phyloP scores from a whole-genome alignment of 2,113 vertebrate genomes.

The Sinosuthora webbiana region DNA sequence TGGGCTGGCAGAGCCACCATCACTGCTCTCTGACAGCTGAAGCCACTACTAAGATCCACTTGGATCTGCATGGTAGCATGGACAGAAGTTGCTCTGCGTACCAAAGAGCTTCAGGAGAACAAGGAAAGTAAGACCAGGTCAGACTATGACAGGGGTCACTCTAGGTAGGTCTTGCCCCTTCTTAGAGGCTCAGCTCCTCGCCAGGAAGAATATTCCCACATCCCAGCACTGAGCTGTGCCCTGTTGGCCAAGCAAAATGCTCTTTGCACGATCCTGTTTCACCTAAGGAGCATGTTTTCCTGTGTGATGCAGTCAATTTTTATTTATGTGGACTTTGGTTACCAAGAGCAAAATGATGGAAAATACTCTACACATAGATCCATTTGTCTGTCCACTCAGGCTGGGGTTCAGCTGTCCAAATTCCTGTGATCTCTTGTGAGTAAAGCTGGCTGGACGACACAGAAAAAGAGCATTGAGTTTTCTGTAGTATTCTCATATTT shows the following conservation, averaged over 20 bases:
- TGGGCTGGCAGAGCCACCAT: background rate
- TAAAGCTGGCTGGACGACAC: background rate
- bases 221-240: background rate
- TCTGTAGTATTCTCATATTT: background rate
- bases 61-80: background rate
- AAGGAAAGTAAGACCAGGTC: background rate
- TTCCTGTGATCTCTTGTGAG: background rate
- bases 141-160: background rate
- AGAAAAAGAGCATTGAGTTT: constrained; percentile 5
- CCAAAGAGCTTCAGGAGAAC: background rate
- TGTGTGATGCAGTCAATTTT: background rate
- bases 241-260: background rate
- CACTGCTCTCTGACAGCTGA: background rate
- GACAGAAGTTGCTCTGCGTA: background rate
- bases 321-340: background rate
- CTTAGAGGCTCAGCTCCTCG: background rate
- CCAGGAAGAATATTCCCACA: background rate
- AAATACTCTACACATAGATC: background rate
- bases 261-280: background rate
- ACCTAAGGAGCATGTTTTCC: background rate
- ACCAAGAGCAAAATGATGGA: background rate
- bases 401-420: background rate
- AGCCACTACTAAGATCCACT: background rate
- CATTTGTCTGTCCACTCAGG: background rate
- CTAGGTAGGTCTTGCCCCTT: background rate